phyloP scores from a whole-genome alignment of 2,113 vertebrate genomes.

The Litocranius walleri region DNA sequence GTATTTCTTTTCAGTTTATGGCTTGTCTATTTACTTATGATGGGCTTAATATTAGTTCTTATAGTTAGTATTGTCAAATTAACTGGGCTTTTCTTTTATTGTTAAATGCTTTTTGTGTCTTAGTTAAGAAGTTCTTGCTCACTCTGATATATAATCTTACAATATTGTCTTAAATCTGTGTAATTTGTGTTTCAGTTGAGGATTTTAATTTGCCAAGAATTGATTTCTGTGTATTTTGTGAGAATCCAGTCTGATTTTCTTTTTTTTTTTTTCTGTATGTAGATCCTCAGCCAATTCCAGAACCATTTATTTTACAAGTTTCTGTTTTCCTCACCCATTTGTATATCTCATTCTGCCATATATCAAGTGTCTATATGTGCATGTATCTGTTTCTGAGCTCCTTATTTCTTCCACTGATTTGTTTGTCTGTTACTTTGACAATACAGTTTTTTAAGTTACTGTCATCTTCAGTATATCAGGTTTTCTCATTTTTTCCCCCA shows the following conservation, averaged over 20 bases:
- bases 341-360: neutral
- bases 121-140: neutral
- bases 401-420: neutral
- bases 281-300: neutral
- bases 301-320: conserved; percentile 5
- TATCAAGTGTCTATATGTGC: neutral
- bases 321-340: neutral
- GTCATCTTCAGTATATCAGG: neutral
- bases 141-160: neutral
- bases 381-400: neutral
- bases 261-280: neutral
- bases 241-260: neutral
- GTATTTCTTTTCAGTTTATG: neutral
- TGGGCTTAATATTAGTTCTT: neutral
- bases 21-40: neutral
- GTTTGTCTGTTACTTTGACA: conserved; percentile 16
- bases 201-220: neutral
- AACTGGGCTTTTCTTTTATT: neutral
- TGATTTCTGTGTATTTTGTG: conserved; percentile 2
- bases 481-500: neutral
- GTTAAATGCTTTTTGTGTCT: neutral
- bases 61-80: neutral
- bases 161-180: neutral
- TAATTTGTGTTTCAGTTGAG: conserved; percentile 1
- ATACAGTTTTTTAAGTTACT: conserved; percentile 22